Base-by-base conservation (phyloP, 2,113 vertebrate species). In the Apeltes quadracus region DNA sequence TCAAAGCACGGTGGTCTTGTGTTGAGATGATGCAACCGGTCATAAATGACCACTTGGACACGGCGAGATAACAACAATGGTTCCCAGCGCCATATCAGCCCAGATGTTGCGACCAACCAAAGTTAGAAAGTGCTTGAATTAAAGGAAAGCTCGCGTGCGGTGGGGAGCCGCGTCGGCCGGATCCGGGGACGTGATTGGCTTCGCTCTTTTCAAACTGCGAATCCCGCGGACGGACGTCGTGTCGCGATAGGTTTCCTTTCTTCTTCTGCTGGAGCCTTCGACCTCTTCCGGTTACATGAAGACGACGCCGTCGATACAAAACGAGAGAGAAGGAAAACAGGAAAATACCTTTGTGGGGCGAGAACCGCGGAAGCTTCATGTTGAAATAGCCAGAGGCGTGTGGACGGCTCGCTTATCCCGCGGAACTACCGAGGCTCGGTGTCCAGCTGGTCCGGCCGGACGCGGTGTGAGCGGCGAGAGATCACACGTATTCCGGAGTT, bases 241-340 rank as follows among this genome's bases (percentile, higher is more conserved):
- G 77, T 90, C 86, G 75, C 75, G 83, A 88, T 84, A 87, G 81
- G 84, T 82, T 81, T 76, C 8, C 86, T 78, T 83, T 86, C 89
- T 92, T 93, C 91, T 91, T 88, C 25, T 27, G 23, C 88, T 90
- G 88, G 86, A 84, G 80, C 79, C 23, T 80, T 84, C 76, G 38
- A 76, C 78, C 64, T 87, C 89, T 92, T 95, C 94, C 94, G 93
- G 91, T 92, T 90, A 79, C 83, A 89, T 89, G 92, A 92, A 61
- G 72, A 66, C 84, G 85, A 91, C 85, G 79, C 77, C 89, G 82
- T 83, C 54, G 79, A 89, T 91, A 88, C 87, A 82, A 85, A 34
- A 91, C 85, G 86, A 90, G 75, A 90, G 80, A 89, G 85, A 88
- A 90, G 79, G 81, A 87, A 91, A 91, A 90, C 86, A 90, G 88